Base-by-base conservation (phyloP, 2,888 invertebrate genomes). In the Yponomeuta evonymella region DNA sequence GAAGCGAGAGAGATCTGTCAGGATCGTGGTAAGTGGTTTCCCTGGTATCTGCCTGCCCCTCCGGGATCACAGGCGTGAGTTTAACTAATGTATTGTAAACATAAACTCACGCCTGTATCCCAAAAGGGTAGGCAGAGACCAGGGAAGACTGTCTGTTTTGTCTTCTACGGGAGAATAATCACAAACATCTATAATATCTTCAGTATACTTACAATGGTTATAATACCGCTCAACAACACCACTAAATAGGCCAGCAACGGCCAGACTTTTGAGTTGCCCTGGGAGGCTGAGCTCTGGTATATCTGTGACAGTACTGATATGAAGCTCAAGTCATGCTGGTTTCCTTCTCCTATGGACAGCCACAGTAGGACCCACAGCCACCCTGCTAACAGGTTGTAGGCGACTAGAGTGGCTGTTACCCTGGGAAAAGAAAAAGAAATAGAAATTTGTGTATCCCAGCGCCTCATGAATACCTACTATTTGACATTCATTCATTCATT, bases 291-390 rank as follows among this genome's bases (percentile, higher is more conserved):
- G 67, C 93, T 90, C 78, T 95, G 94, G 79, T 95, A 95, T 75
- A 95, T 93, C 74, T 94, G 79, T 72, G 94, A 92, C 75, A 94
- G 83, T 72, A 95, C 85, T 73, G 94, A 90, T 71, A 94, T 85
- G 79, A 94, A 94, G 51, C 94, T 92, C 48, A 92, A 86, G 73
- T 93, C 93, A 67, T 87, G 89, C 15, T 75, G 80, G 2, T 85
- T 78, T n/a, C 79, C 81, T 0, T 90, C 92, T 2, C 87, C 83
- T 23, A 89, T 87, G 0, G 88, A 85, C 72, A 94, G 93, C 85
- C 93, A 93, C 71, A 95, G 80, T 65, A 94, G 82, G 2, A 94
- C 93, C 79, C 93, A 93, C 2, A 94, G 82, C 81, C 94, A 89
- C 2, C 94, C 94, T 15, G 94, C 88, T 30, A 94, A 78, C 63